Conservation (phyloP, 1,140 invertebrate species). For the Drosophila busckii region DNA sequence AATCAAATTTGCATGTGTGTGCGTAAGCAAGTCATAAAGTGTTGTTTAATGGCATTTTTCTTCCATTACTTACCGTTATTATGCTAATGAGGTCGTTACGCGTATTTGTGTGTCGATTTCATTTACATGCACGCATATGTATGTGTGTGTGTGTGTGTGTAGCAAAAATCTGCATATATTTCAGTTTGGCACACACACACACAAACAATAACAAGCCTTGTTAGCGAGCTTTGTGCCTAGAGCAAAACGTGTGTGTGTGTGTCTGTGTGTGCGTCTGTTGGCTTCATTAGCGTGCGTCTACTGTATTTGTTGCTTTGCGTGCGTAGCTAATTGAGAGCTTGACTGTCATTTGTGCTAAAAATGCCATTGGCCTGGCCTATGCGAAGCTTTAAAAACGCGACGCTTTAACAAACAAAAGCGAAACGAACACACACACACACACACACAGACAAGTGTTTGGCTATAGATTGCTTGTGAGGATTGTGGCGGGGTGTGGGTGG, state of each 20-base stretch:
- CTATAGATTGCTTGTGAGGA: background rate
- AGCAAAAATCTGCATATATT: constrained; percentile 32
- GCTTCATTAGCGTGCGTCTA: background rate
- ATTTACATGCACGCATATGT: constrained; percentile 39
- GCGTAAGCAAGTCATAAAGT: constrained; percentile 71
- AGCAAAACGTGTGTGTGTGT: constrained; percentile 2
- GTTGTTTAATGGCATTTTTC: constrained; percentile 78
- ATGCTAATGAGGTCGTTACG: constrained; percentile 78
- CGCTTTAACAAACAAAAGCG: background rate
- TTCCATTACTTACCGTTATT: constrained; percentile 78
- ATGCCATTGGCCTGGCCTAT: constrained; percentile 12
- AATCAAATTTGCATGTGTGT: constrained; percentile 39
- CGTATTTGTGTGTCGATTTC: constrained; percentile 74
- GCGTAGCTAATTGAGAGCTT: constrained; percentile 54
- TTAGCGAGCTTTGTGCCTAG: constrained; percentile 9
- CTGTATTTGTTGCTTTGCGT: constrained; percentile 18
- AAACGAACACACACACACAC: too few relatives aligned
- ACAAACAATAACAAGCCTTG: constrained; percentile 10
- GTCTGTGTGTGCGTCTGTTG: background rate
- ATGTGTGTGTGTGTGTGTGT: constrained; percentile 7
- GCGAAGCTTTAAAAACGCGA: constrained; percentile 3
- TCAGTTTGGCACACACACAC: constrained; percentile 1
- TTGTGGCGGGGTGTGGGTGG: too few relatives aligned
- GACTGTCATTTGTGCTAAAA: constrained; percentile 45
- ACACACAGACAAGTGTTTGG: too few relatives aligned